Evolutionary conservation across 1,140 invertebrate species (phyloP).

Genomic region (Drosophila ogumai): DNA sequence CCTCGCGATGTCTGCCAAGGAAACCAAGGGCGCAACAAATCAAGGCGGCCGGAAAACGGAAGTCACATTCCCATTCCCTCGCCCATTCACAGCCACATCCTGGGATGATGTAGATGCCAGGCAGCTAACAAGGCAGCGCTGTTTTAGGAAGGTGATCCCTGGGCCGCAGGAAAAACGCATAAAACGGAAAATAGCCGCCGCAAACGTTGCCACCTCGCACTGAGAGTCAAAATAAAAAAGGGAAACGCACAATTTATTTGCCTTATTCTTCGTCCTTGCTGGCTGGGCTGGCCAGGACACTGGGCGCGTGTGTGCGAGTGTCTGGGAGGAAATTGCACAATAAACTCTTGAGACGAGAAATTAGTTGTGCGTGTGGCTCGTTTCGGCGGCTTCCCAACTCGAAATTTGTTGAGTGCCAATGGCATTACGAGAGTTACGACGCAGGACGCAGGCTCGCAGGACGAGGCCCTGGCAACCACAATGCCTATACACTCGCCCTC

Average conservation of each 20-base stretch:
- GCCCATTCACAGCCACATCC: constrained; percentile 11
- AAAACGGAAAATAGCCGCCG: constrained; percentile 72
- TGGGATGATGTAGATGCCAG: constrained; percentile 56
- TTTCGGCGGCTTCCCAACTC: constrained; percentile 52
- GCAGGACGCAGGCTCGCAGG: background rate
- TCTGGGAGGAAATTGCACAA: constrained; percentile 75
- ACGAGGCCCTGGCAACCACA: background rate
- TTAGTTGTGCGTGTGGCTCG: constrained; percentile 69
- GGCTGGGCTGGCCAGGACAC: constrained; percentile 16
- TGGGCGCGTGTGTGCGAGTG: background rate
- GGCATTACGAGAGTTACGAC: constrained; percentile 24
- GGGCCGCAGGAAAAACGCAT: constrained; percentile 66
- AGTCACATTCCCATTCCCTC: constrained; percentile 35
- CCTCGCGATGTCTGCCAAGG: background rate
- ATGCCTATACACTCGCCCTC: constrained; percentile 1
- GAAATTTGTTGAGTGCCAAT: constrained; percentile 51
- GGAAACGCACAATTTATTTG: constrained; percentile 59
- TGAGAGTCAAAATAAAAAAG: constrained; percentile 32
- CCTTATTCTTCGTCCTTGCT: constrained; percentile 17
- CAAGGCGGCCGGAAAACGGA: constrained; percentile 67
- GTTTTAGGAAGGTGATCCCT: constrained; percentile 32
- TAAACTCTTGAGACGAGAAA: constrained; percentile 79
- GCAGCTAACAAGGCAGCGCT: constrained; percentile 52
- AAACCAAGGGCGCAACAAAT: constrained; percentile 67
- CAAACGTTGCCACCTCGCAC: constrained; percentile 52